Evolutionary conservation across 2,113 vertebrate species (phyloP).

Genomic region (Otolemur garnettii): DNA sequence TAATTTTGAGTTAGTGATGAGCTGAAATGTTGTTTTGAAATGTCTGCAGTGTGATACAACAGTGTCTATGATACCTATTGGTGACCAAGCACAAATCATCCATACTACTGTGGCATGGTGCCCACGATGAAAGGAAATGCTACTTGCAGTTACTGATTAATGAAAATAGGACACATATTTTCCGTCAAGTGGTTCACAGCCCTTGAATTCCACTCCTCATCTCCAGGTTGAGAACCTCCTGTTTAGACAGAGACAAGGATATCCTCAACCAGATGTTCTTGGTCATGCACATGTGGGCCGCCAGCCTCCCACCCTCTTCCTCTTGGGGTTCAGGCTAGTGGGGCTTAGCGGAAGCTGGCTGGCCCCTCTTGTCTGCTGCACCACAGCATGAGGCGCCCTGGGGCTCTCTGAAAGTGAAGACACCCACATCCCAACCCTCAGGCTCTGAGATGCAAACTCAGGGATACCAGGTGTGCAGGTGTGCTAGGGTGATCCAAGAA

Average conservation of each 20-base stretch:
- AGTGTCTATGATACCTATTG: background rate
- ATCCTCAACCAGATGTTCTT: background rate
- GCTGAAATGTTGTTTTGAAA: background rate
- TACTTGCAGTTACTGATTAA: background rate
- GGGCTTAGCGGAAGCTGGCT: background rate
- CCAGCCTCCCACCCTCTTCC: background rate
- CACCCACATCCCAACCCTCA: background rate
- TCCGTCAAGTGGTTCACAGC: background rate
- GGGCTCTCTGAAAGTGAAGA: background rate
- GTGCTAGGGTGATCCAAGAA: background rate
- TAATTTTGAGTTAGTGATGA: background rate
- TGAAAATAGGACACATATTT: background rate
- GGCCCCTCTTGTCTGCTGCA: background rate
- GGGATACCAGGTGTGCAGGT: background rate
- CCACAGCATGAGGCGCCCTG: fast-evolving
- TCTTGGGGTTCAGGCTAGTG: background rate
- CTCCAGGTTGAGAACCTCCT: background rate
- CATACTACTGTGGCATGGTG: fast-evolving
- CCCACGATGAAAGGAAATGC: background rate
- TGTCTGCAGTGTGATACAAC: background rate
- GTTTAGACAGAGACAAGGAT: background rate
- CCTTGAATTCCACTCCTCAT: background rate
- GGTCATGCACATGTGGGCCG: background rate
- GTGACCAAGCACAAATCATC: background rate
- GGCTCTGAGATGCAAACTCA: background rate